Base-by-base conservation (phyloP, 2,113 vertebrate species). In the Clarias batrachus region DNA sequence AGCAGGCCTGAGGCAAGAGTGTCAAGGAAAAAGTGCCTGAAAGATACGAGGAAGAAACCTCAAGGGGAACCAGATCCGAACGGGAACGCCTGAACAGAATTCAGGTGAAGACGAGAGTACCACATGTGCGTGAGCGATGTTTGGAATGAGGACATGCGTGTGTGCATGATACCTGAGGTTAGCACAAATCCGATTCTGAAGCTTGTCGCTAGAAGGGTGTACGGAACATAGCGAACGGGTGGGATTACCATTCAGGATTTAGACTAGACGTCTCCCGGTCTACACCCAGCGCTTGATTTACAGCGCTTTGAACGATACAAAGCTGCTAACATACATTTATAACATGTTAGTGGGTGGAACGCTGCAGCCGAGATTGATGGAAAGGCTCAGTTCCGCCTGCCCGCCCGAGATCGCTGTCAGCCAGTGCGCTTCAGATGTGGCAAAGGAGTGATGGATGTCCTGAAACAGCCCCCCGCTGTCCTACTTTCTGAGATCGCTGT, bases 401-500 rank as follows among this genome's bases (percentile, higher is more conserved):
- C 79, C 52, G 78, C 74, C 30, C 74, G 73, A 86, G 90, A 88
- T 89, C 84, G 81, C 85, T 65, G 74, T 85, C 88, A 86, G 76
- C 70, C 76, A 62, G 76, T 16, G 63, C 6, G 85, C 68, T 88
- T 83, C 48, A 81, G 65, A 88, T 78, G 79, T 70, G 74, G 59
- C 74, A 83, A 73, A 87, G 73, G 71, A 86, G 85, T 88, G 88
- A 88, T 88, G 65, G 85, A 86, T 88, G 84, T 83, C 88, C 88
- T 73, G 84, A 80, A 89, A 88, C 68, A 23, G 65, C 84, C 88
- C 84, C 60, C 52, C 37, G 41, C 82, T 89, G 48, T 78, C 48
- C 71, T 68, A 77, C 77, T 82, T 71, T 52, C n/a, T 82, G 52
- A 54, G 81, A 80, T 66, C 59, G 1, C 21, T 85, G 59, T 81